Conservation (phyloP, 1,140 invertebrate genomes). For the Nixonia krombeini region DNA sequence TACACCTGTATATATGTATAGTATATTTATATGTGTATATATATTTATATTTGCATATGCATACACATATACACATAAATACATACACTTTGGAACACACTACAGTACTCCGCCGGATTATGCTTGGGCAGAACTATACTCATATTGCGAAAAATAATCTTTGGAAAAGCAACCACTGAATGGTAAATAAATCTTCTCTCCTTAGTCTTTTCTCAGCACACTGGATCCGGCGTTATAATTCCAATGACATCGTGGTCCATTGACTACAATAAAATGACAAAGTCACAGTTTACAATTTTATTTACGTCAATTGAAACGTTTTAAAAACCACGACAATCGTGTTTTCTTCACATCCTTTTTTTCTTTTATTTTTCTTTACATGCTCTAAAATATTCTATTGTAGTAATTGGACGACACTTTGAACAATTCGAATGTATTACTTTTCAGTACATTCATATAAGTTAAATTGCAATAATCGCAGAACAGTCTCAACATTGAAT, state of each 20-base stretch:
- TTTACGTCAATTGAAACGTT: too few species aligned
- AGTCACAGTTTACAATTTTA: too few species aligned
- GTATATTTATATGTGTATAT: too few species aligned
- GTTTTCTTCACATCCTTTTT: not conserved
- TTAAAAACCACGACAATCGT: not conserved
- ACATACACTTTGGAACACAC: not conserved
- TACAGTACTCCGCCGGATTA: not conserved
- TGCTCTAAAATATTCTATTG: constrained; percentile 10
- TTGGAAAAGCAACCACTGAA: not conserved
- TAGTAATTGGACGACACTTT: constrained; percentile 19
- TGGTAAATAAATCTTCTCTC: not conserved
- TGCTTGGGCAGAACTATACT: not conserved
- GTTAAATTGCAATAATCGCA: constrained; percentile 27
- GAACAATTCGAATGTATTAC: constrained; percentile 21
- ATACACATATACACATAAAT: too few species aligned
- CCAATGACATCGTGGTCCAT: too few species aligned
- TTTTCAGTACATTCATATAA: constrained; percentile 27
- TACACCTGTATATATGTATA: too few species aligned
- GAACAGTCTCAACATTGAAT: constrained; percentile 42
- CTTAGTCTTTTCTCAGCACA: not conserved
- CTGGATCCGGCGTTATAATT: not conserved
- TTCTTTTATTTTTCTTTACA: not conserved
- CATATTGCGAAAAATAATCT: not conserved
- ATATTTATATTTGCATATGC: too few species aligned
- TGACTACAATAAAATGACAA: not conserved